phyloP scores from a whole-genome alignment of 2,888 invertebrate genomes.

The Ophonus ardosiacus region DNA sequence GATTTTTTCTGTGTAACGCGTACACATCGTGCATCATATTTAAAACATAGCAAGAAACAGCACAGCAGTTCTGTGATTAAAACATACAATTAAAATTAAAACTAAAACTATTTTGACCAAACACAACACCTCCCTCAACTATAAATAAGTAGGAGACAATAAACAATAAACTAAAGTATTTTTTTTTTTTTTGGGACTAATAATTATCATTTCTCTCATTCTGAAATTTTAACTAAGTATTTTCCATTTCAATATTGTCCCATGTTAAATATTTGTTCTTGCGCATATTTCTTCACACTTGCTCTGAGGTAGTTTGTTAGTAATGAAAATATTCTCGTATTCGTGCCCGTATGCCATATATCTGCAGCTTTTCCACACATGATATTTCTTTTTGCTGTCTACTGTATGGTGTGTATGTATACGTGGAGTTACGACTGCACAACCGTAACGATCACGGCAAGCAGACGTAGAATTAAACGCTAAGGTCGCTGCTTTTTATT shows the following conservation, averaged over 20 bases:
- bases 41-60: too few species aligned
- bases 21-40: too few species aligned
- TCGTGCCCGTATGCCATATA: slow-evolving; percentile 36
- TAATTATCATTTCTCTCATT: neutral
- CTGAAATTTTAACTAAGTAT: neutral
- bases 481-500: slow-evolving; percentile 28
- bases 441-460: slow-evolving; percentile 20
- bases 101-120: too few species aligned
- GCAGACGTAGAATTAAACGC: slow-evolving; percentile 28
- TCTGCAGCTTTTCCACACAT: slow-evolving; percentile 11
- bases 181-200: too few species aligned
- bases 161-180: too few species aligned
- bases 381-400: slow-evolving; percentile 9
- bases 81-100: too few species aligned
- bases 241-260: neutral
- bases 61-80: too few species aligned
- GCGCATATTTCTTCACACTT: neutral
- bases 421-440: slow-evolving; percentile 19
- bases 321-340: slow-evolving; percentile 37
- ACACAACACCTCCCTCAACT: too few species aligned
- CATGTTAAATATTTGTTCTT: slow-evolving; percentile 6
- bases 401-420: neutral
- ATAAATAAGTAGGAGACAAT: too few species aligned
- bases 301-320: neutral
- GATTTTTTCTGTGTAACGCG: too few species aligned